Base-by-base conservation (phyloP, 2,113 vertebrate genomes). In the Motacilla alba region DNA sequence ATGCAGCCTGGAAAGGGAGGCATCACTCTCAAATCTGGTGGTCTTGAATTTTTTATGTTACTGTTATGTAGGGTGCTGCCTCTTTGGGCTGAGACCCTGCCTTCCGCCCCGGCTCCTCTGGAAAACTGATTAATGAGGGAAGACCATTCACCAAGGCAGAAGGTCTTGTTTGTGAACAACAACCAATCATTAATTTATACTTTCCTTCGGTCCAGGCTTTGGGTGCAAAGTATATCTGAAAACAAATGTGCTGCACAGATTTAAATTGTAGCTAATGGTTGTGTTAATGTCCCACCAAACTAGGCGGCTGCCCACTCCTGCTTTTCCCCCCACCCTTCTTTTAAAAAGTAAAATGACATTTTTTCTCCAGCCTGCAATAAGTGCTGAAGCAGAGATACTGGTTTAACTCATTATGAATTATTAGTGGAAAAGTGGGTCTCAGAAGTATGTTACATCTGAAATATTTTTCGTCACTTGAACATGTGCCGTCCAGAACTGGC, bases 401-500 rank as follows among this genome's bases (percentile, higher is more conserved):
- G 96, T 98, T 98, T 98, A 98, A 98, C 98, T 98, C 93, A 97
- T 98, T 98, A 97, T 98, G 98, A 98, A 98, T 98, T 98, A 98
- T 98, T 98, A 98, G 97, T 98, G 98, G 98, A 98, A 98, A 98
- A 98, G 98, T 98, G 97, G 97, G 98, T 99, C 99, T 99, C 98
- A 97, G 97, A 99, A 99, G 98, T 97, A 98, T 96, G 98, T 98
- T 98, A 97, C 98, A 98, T 99, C 98, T 98, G 98, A 98, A 99
- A 99, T 98, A 98, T 98, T 98, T 98, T 98, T 99, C 98, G 98
- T 99, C 98, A 98, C 98, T 98, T 98, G 98, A 99, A 99, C 99
- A 99, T 99, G 98, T 99, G 99, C 98, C 98, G 98, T 98, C 98
- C 98, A 99, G 99, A 99, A 97, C 98, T 97, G 98, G 98, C 96